Evolutionary conservation across 2,888 invertebrate species (phyloP).

Genomic region (Xanthostigma xanthostigma): DNA sequence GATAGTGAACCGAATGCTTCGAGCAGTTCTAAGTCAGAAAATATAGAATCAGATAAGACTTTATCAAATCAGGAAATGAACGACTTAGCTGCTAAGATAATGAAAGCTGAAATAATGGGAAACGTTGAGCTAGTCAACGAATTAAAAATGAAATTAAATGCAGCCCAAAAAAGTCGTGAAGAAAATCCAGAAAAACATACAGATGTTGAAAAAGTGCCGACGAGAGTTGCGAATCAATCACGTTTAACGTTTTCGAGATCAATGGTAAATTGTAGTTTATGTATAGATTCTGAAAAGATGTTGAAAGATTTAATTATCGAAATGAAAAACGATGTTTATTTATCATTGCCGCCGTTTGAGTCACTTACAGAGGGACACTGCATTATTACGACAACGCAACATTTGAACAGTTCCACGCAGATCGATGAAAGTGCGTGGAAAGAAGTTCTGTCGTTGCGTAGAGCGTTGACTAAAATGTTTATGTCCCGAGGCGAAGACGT

Average conservation of each 20-base stretch:
- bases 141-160: constrained; percentile 59
- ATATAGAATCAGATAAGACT: too few relatives aligned
- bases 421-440: constrained; percentile 91
- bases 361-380: constrained; percentile 79
- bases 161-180: constrained; percentile 39
- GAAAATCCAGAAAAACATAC: constrained; percentile 15
- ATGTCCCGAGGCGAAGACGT: constrained; percentile 56
- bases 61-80: constrained; percentile 63
- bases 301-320: constrained; percentile 74
- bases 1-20: too few relatives aligned
- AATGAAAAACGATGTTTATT: constrained; percentile 67
- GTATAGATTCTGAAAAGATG: constrained; percentile 67
- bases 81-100: constrained; percentile 72
- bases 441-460: constrained; percentile 69
- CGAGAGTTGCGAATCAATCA: constrained; percentile 62
- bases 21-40: too few relatives aligned
- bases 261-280: constrained; percentile 67
- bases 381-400: constrained; percentile 69
- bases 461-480: constrained; percentile 66
- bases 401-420: constrained; percentile 62
- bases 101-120: constrained; percentile 91
- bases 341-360: constrained; percentile 64
- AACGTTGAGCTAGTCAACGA: constrained; percentile 51
- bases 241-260: constrained; percentile 52
- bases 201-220: constrained; percentile 42